Conservation (phyloP, 2,797 vertebrate genomes). For the Tenualosa thibaudeaui region DNA sequence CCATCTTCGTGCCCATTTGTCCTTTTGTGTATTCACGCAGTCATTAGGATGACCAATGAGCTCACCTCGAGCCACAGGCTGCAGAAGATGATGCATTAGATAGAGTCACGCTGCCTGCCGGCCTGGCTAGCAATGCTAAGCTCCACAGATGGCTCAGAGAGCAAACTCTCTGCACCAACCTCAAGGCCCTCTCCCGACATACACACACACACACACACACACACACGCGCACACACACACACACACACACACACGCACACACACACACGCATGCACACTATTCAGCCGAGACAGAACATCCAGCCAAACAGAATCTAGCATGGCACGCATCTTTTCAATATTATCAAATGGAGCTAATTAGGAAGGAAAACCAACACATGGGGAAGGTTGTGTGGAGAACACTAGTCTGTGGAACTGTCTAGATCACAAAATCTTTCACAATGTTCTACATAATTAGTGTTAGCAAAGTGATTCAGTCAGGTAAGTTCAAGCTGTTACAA, state of each 20-base stretch:
- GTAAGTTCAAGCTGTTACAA: no score
- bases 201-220: not conserved
- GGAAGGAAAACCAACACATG: not conserved
- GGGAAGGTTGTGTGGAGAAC: not conserved
- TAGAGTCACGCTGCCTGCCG: not conserved
- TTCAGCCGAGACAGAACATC: slow-evolving; percentile 10
- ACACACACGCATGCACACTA: not conserved
- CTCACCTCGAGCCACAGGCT: not conserved
- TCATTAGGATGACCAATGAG: not conserved
- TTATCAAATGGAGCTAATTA: slow-evolving; percentile 4
- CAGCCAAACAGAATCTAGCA: slow-evolving; percentile 5
- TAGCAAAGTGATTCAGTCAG: no score
- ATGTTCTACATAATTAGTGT: not conserved
- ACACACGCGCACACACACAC: not conserved
- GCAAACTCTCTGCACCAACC: not conserved
- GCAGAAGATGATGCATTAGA: slow-evolving; percentile 10
- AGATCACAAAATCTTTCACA: not conserved
- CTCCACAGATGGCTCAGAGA: not conserved
- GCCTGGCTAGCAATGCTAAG: not conserved
- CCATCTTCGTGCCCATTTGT: not conserved
- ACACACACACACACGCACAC: not conserved
- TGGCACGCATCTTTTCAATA: not conserved
- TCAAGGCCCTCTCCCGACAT: not conserved
- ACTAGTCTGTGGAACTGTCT: not conserved
- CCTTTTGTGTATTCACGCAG: not conserved